Evolutionary conservation across 2,113 vertebrate genomes (phyloP).

Genomic region (Gymnorhina tibicen): DNA sequence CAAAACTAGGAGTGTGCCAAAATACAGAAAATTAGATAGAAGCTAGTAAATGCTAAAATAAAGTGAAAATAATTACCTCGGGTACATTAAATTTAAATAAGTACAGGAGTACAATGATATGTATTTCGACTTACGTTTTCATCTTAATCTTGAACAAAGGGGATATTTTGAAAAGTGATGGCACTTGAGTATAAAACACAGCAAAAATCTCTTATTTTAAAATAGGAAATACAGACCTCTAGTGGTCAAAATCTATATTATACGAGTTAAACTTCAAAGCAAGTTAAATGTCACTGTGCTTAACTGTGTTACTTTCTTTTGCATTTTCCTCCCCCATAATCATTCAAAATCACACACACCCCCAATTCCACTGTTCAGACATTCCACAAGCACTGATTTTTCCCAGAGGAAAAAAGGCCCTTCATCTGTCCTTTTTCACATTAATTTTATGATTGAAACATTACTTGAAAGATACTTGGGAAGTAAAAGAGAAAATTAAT

Average conservation of each 20-base stretch:
- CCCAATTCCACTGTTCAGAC: neutral
- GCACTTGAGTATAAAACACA: neutral
- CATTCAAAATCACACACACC: neutral
- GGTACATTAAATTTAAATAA: neutral
- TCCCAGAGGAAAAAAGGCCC: neutral
- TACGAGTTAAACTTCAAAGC: neutral
- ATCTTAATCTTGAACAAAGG: neutral
- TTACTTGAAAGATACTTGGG: neutral
- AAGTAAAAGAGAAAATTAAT: slow-evolving; percentile 1
- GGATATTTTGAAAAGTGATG: neutral
- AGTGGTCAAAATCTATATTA: slow-evolving; percentile 52
- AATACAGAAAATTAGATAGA: neutral
- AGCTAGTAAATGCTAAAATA: neutral
- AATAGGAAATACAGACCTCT: slow-evolving; percentile 76
- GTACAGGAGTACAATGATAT: neutral
- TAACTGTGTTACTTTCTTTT: neutral
- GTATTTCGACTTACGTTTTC: neutral
- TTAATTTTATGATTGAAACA: neutral
- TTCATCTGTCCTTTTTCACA: neutral
- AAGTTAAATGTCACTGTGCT: neutral
- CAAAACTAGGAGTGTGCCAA: neutral
- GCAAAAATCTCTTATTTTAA: neutral
- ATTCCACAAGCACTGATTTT: neutral
- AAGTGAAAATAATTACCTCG: neutral
- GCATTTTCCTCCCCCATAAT: neutral